Base-by-base conservation (phyloP, 2,113 vertebrate genomes). In the Brachirus orientalis region DNA sequence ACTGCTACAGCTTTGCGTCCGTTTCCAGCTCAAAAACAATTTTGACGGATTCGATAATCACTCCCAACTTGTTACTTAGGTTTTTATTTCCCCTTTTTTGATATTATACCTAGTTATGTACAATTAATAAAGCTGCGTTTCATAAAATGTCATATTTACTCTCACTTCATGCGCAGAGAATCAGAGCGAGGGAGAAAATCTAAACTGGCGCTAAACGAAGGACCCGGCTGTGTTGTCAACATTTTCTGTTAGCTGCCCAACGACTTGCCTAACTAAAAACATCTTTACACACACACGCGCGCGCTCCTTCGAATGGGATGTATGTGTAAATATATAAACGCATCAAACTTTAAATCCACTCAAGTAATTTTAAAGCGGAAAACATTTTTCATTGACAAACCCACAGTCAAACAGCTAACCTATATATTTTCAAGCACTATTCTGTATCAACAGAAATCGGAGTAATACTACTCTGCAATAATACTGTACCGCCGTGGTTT, bases 131-230 rank as follows among this genome's bases (percentile, higher is more conserved):
- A 0, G 36, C 41, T 54, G 54, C 52, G 36, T 52, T 46, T 17
- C 1, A 18, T 45, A 4, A 19, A 63, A 41, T 1, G 0, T 8
- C 17, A 38, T 13, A 18, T 36, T 47, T 4, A 11, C 0, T 0
- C 0, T 13, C 38, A 3, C 13, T 3, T 0, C 1, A 1, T 54
- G 10, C 7, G 33, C 13, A 58, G 10, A 1, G 9, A 8, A 0
- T 0, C n/a, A 7, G n/a, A 51, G 14, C 19, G 51, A 50, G 54
- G 56, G 18, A 64, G 40, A 37, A 70, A 72, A 60, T 74, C 75
- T 14, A 89, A 89, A 69, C 76, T 90, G 86, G 88, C 88, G 90
- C 87, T 86, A 83, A 90, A 88, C 51, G 67, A 64, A 91, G 86
- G 87, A 88, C 88, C 88, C 82, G 2, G 7, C 6, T 61, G 44